phyloP scores from a whole-genome alignment of 2,113 vertebrate genomes.

The Microcebus griseorufus region DNA sequence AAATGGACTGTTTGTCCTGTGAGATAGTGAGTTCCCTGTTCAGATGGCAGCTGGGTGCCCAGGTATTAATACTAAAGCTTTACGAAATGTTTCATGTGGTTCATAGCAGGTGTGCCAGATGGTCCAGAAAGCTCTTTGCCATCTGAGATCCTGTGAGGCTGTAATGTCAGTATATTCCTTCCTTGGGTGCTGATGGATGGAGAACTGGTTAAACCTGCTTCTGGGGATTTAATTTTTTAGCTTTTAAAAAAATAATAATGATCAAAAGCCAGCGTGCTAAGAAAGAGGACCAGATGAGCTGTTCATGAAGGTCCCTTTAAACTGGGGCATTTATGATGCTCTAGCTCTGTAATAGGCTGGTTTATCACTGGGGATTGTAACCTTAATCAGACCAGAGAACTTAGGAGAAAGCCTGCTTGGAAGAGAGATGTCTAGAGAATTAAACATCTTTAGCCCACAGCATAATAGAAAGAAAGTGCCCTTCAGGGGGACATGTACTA shows the following conservation, averaged over 20 bases:
- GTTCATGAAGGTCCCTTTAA: neutral
- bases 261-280: neutral
- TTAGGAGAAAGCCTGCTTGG: neutral
- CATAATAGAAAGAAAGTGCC: constrained; percentile 17
- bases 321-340: neutral
- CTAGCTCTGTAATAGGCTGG: neutral
- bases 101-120: neutral
- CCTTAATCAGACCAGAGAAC: constrained; percentile 18
- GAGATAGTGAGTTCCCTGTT: neutral
- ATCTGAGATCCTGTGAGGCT: neutral
- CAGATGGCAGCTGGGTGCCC: neutral
- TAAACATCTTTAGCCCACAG: constrained; percentile 1
- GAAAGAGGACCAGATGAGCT: neutral
- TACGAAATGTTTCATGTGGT: neutral
- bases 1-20: too few relatives aligned
- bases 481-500: neutral
- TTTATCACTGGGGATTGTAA: neutral
- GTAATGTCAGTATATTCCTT: neutral
- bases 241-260: too few relatives aligned
- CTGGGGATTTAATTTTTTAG: neutral
- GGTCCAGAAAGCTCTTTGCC: neutral
- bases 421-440: neutral
- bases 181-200: neutral
- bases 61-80: neutral
- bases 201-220: neutral